phyloP scores from a whole-genome alignment of 2,888 invertebrate species.

The Sminthurinus aureus region DNA sequence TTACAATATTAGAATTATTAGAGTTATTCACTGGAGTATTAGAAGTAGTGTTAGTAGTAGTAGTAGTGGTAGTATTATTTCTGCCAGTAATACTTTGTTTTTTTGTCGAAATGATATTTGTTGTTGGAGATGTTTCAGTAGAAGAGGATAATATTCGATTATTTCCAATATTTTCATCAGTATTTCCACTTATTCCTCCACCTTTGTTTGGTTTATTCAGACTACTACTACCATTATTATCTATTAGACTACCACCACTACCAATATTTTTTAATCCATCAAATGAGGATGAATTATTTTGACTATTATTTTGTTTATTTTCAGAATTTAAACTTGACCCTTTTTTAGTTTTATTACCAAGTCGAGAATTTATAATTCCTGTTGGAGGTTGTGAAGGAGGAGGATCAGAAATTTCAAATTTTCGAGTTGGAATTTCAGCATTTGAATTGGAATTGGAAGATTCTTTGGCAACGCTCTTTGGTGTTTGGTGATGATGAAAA shows the following conservation, averaged over 20 bases:
- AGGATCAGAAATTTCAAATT: constrained; percentile 23
- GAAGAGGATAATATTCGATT: constrained; percentile 20
- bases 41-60: constrained; percentile 9
- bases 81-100: constrained; percentile 32
- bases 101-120: constrained; percentile 7
- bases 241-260: background rate
- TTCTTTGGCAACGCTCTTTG: constrained; percentile 49
- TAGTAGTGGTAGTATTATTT: constrained; percentile 27
- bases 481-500: constrained; percentile 39
- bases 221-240: constrained; percentile 4
- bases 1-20: constrained; percentile 38
- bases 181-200: background rate
- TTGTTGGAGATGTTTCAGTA: constrained; percentile 36
- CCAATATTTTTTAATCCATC: constrained; percentile 45
- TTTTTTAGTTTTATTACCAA: background rate
- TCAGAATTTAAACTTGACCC: constrained; percentile 62
- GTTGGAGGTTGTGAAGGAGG: constrained; percentile 9
- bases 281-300: constrained; percentile 37
- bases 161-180: constrained; percentile 1
- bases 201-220: constrained; percentile 34
- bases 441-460: constrained; percentile 6
- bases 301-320: constrained; percentile 59
- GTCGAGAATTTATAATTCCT: background rate
- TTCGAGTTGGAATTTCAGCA: constrained; percentile 39
- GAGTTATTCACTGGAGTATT: background rate